Evolutionary conservation across 2,113 vertebrate species (phyloP).

Genomic region (Urocolius indicus): DNA sequence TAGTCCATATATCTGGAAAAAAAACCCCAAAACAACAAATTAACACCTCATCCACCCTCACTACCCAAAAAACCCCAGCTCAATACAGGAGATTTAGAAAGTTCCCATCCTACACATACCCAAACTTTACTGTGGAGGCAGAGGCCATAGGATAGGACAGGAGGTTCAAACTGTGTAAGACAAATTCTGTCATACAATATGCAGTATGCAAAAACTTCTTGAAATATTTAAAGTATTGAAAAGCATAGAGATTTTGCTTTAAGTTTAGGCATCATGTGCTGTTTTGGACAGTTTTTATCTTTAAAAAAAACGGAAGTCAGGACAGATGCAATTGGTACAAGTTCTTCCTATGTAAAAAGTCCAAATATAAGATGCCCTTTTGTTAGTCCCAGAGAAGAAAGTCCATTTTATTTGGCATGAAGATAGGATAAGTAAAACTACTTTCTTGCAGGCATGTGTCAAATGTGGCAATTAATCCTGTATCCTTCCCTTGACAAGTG

Average conservation of each 20-base stretch:
- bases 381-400: neutral
- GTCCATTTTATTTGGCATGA: neutral
- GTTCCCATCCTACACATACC: neutral
- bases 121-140: neutral
- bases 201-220: neutral
- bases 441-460: neutral
- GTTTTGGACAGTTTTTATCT: neutral
- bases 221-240: neutral
- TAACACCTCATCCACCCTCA: accelerated
- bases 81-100: neutral
- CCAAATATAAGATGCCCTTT: neutral
- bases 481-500: neutral
- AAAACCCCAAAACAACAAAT: neutral
- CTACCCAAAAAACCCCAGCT: neutral
- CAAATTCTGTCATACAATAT: neutral
- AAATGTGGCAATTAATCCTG: slow-evolving; percentile 6
- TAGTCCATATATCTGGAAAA: neutral
- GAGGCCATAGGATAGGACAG: neutral
- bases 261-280: neutral
- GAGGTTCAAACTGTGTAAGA: neutral
- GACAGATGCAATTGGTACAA: neutral
- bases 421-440: neutral
- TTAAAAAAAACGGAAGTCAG: neutral
- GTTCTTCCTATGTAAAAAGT: neutral
- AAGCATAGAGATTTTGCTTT: neutral